Evolutionary conservation across 2,797 vertebrate genomes (phyloP).

Genomic region (Spondyliosoma cantharus): DNA sequence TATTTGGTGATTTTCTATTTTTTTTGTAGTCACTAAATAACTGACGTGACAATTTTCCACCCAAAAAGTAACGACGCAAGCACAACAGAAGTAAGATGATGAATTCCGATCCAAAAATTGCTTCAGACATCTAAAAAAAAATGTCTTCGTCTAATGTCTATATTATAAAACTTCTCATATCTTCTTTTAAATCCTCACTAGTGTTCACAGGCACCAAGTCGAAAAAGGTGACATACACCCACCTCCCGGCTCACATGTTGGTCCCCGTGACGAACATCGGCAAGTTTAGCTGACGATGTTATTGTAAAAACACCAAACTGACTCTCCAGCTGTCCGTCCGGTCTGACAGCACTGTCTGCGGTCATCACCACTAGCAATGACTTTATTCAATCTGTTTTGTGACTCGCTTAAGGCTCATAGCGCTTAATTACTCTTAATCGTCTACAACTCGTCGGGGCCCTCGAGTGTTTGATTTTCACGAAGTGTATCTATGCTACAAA

Average conservation of each 20-base stretch:
- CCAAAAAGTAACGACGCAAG: neutral
- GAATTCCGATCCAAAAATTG: too few relatives aligned
- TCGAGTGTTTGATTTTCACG: neutral
- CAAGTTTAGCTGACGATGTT: constrained; percentile 13
- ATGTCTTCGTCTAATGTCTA: neutral
- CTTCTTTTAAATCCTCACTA: too few relatives aligned
- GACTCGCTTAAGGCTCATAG: neutral
- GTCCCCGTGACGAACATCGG: neutral
- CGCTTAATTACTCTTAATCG: too few relatives aligned
- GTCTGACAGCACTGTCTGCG: constrained; percentile 17
- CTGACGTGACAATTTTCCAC: neutral
- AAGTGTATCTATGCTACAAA: neutral
- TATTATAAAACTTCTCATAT: too few relatives aligned
- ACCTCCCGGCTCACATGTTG: neutral
- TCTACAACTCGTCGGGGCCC: neutral
- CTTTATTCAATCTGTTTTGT: neutral
- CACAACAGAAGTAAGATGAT: neutral
- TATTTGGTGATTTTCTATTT: too few relatives aligned
- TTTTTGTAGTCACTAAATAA: neutral
- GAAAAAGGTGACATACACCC: neutral
- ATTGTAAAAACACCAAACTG: constrained; percentile 12
- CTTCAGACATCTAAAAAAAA: neutral
- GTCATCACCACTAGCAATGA: neutral
- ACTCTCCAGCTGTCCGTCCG: constrained; percentile 30
- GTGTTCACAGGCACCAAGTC: too few relatives aligned